Conservation (phyloP, 2,113 vertebrate genomes). For the Mellivora capensis region DNA sequence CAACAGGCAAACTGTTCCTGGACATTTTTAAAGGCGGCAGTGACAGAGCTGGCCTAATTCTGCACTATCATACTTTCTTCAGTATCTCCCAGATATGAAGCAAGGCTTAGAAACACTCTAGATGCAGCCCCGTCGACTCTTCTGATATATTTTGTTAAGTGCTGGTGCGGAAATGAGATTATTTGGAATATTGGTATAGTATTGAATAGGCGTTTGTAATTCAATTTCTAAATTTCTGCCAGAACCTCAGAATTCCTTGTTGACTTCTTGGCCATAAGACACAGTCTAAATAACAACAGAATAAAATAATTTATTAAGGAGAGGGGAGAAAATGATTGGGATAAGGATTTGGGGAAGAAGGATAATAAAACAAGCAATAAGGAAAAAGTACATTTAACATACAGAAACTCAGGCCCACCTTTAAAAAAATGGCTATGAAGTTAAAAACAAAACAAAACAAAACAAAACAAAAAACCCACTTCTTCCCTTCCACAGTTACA, state of each 20-base stretch:
- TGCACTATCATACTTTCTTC: not conserved
- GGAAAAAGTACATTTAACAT: not conserved
- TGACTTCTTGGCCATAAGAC: not conserved
- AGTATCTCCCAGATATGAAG: not conserved
- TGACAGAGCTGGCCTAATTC: not conserved
- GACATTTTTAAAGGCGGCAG: not conserved
- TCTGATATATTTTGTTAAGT: not conserved
- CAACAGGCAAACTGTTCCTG: not conserved
- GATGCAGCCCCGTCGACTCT: not conserved
- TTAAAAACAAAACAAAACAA: not conserved
- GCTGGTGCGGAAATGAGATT: not conserved
- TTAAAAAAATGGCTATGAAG: not conserved
- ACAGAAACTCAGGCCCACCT: not conserved
- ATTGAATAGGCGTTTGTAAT: not conserved
- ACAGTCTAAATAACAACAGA: not conserved
- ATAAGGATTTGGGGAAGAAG: not conserved
- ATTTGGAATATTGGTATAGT: not conserved
- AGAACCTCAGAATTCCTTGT: not conserved
- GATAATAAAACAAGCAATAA: not conserved
- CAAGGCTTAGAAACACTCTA: not conserved
- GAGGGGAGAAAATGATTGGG: not conserved
- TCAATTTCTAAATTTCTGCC: not conserved
- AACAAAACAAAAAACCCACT: not conserved
- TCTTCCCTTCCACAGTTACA: not conserved
- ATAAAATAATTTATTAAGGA: not conserved